Evolutionary conservation across 1,140 invertebrate species (phyloP), one percentile per base, ranked within the genome.

Genomic region (Chelonus insularis): DNA sequence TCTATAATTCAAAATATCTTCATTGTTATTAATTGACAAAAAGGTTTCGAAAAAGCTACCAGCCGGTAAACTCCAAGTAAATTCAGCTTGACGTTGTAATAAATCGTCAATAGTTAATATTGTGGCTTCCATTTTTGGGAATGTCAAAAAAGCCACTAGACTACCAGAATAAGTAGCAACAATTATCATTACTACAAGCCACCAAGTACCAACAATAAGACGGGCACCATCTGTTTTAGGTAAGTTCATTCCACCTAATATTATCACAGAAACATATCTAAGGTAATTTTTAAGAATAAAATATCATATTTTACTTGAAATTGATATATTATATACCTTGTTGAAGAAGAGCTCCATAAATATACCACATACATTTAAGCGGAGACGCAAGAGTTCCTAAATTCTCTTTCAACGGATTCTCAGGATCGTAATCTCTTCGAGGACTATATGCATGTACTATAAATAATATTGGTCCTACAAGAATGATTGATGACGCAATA

Each of bases 101-200:
- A 96, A 72, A 68, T 94, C 90, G 5, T 87, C 81, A 0, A 95
- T 74, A 0, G 86, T 89, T 4, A 90, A 87, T 0, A 96, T 87
- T 0, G 91, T 85, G 4, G 85, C 84, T 70, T 94, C 89, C 70
- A 93, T 90, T 74, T 91, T 89, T 0, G 94, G 94, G 73, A 97
- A 96, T 0, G 95, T 97, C 6, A 98, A 83, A 72, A 95, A 95
- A 3, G 95, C 95, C 0, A 97, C 94, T 20, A 97, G 84, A 78
- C 94, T 96, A 4, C 94, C 94, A 36, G 91, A 94, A 78, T 97
- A 98, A 0, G 93, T 95, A 1, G 95, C 95, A 0, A 95, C 90
- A 0, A 96, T 83, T 0, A 97, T 90, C 57, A 97, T 85, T 2
- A 95, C 93, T 9, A 95, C 91, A 9, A 97, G 74, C 94, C 95